Evolutionary conservation across 2,888 invertebrate species (phyloP).

Genomic region (Archaeoteleia sp.): DNA sequence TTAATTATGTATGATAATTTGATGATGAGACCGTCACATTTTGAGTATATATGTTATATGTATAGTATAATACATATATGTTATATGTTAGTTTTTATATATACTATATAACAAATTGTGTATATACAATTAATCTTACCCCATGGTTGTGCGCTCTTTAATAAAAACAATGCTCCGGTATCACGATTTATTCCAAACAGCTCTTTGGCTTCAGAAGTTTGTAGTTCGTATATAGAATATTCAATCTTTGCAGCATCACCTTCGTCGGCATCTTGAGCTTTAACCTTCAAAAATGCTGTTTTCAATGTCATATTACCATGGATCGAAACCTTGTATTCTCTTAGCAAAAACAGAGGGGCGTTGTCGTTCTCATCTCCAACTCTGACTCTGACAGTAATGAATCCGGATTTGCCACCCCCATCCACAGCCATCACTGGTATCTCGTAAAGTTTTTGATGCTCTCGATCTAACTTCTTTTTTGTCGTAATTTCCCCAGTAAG

Average conservation of each 20-base stretch:
- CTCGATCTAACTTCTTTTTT: slow-evolving; percentile 84
- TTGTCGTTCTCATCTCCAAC: slow-evolving; percentile 91
- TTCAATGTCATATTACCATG: slow-evolving; percentile 78
- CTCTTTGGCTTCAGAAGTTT: slow-evolving; percentile 77
- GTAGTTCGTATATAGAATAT: slow-evolving; percentile 86
- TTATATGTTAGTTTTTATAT: too few species aligned
- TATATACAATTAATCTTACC: too few species aligned
- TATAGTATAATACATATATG: too few species aligned
- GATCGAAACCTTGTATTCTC: slow-evolving; percentile 86
- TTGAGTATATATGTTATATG: too few species aligned
- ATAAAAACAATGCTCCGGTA: slow-evolving; percentile 84
- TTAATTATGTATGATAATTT: too few species aligned
- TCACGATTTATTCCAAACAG: slow-evolving; percentile 85
- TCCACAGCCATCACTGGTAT: slow-evolving; percentile 89
- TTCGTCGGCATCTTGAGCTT: slow-evolving; percentile 87
- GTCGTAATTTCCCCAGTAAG: slow-evolving; percentile 83
- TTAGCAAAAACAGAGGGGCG: slow-evolving; percentile 84
- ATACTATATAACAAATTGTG: too few species aligned
- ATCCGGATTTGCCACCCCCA: slow-evolving; percentile 85
- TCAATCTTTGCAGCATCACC: slow-evolving; percentile 82
- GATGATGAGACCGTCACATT: too few species aligned
- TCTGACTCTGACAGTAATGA: slow-evolving; percentile 85
- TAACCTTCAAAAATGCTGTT: slow-evolving; percentile 79
- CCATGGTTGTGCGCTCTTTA: slow-evolving; percentile 78
- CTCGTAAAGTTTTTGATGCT: slow-evolving; percentile 82